Percentiles rank a stretch among this genome's conserved stretches.
phyloP scores from a whole-genome alignment of 1,140 invertebrate species.

The Diabrotica virgifera region DNA sequence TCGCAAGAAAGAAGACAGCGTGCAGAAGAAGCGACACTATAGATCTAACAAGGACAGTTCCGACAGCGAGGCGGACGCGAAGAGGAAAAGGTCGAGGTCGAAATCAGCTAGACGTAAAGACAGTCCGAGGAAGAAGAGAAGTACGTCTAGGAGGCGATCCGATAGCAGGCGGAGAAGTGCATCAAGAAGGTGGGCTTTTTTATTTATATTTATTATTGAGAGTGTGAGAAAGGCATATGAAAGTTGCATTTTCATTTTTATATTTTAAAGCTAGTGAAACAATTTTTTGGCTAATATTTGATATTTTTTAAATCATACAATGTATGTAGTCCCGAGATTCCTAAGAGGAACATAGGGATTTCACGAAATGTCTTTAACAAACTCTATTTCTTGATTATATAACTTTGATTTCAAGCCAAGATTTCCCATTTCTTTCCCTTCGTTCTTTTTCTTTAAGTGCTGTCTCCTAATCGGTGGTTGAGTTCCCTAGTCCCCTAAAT shows the following conservation, averaged over 20 bases:
- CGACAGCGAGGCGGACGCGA: constrained; percentile 54
- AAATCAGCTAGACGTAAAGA: constrained; percentile 45
- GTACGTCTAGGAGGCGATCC: constrained; percentile 33
- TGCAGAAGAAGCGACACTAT: constrained; percentile 81
- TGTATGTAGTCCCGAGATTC: too few relatives aligned
- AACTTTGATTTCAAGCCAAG: too few relatives aligned
- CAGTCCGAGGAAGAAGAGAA: constrained; percentile 39
- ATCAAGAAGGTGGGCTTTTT: constrained; percentile 42
- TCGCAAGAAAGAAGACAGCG: constrained; percentile 70
- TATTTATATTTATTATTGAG: constrained; percentile 4
- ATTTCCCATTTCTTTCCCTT: too few relatives aligned
- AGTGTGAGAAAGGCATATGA: background rate
- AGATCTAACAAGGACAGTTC: constrained; percentile 80
- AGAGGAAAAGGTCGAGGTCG: constrained; percentile 45
- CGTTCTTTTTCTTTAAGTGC: too few relatives aligned
- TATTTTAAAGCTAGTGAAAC: background rate
- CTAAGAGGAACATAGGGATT: too few relatives aligned
- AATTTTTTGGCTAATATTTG: background rate
- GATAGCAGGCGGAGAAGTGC: constrained; percentile 42
- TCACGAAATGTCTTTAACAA: too few relatives aligned
- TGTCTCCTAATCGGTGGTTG: too few relatives aligned
- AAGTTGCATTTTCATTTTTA: background rate
- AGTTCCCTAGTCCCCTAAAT: too few relatives aligned
- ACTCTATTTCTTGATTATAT: too few relatives aligned
- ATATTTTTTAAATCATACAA: background rate